Conservation (phyloP, 2,888 invertebrate species). For the Callyntrura sp. region DNA sequence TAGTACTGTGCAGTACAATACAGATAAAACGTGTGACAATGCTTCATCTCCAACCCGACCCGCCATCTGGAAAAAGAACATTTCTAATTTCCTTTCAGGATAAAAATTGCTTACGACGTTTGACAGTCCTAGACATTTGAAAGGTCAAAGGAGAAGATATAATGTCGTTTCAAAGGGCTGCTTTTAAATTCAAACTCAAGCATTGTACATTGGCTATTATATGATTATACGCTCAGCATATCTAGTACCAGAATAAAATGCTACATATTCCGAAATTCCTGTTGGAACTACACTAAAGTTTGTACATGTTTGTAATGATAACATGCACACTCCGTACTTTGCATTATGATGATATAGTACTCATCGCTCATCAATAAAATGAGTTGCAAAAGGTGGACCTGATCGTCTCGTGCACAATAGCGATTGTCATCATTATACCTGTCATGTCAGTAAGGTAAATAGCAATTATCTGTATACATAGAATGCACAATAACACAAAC, state of each 20-base stretch:
- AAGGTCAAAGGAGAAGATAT: background rate
- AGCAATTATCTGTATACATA: background rate
- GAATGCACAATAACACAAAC: background rate
- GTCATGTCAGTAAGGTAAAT: constrained; percentile 22
- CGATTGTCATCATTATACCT: background rate
- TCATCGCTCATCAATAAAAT: background rate
- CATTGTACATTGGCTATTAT: too few relatives aligned
- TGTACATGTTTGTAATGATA: too few relatives aligned
- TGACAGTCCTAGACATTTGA: background rate
- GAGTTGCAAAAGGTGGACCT: too few relatives aligned
- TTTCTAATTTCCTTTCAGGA: background rate
- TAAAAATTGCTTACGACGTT: too few relatives aligned
- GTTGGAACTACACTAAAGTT: too few relatives aligned
- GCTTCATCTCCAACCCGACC: background rate
- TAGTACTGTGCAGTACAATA: background rate
- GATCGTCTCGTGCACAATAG: background rate
- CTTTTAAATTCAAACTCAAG: too few relatives aligned
- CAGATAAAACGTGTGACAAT: background rate
- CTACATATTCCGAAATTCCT: too few relatives aligned
- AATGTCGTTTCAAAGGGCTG: too few relatives aligned
- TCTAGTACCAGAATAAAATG: too few relatives aligned
- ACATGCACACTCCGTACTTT: too few relatives aligned
- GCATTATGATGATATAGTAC: too few relatives aligned
- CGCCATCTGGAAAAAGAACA: background rate
- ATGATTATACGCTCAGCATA: too few relatives aligned